These are phyloP conservation scores for Bombus polaris DNA, from an alignment of 1,140 invertebrate genomes.

Conservation along the genomic window DNA sequence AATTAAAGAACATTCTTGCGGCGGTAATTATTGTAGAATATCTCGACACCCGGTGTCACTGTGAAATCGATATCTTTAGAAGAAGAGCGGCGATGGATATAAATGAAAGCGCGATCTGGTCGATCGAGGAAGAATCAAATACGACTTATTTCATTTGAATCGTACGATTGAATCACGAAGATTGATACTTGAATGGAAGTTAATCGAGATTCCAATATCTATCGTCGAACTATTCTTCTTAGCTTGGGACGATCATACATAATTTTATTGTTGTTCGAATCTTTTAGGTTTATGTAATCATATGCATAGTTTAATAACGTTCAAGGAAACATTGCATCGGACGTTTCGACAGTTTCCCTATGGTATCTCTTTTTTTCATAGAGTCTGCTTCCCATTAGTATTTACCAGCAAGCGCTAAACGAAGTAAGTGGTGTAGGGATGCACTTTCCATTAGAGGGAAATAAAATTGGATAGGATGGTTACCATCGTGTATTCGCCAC, in stretches of 20 bases:
- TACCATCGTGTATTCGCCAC: not conserved
- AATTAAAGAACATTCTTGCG: constrained; percentile 55
- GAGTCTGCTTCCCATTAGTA: constrained; percentile 32
- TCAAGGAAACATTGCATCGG: not conserved
- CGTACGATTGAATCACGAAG: not conserved
- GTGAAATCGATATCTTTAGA: constrained; percentile 21
- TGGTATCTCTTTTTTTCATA: not conserved
- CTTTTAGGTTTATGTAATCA: not conserved
- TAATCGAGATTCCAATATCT: not conserved
- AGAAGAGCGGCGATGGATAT: not conserved
- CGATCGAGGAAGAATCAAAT: not conserved
- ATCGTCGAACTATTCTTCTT: not conserved
- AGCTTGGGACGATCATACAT: too few relatives aligned
- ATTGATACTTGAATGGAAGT: not conserved
- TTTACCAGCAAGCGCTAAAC: constrained; percentile 12
- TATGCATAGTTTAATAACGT: not conserved
- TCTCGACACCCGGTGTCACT: not conserved
- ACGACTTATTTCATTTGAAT: constrained; percentile 1
- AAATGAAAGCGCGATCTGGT: not conserved
- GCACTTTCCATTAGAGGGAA: constrained; percentile 46
- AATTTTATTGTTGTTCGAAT: not conserved
- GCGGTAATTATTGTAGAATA: constrained; percentile 29
- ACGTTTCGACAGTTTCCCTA: not conserved
- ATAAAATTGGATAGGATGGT: constrained; percentile 62
- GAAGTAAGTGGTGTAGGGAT: constrained; percentile 38